Conservation (phyloP, 2,113 vertebrate genomes). For the Lanius ludovicianus region DNA sequence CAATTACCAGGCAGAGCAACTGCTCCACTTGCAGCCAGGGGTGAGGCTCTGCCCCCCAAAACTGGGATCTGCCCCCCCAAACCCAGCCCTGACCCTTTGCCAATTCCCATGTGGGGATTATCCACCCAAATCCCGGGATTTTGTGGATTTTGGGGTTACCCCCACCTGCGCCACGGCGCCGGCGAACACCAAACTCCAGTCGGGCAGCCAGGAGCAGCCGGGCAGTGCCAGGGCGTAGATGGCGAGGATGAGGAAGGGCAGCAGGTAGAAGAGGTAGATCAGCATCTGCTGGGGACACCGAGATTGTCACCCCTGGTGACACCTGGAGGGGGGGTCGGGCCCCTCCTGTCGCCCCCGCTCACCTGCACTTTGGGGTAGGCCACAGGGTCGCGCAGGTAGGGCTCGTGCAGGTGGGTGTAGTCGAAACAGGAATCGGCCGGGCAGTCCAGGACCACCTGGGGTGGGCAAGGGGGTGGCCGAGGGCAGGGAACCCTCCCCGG, state of each 20-base stretch:
- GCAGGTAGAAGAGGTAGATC: slow-evolving; percentile 82
- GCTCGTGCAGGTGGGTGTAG: slow-evolving; percentile 86
- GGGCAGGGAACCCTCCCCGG: rapidly evolving
- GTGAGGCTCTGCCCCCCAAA: rapidly evolving
- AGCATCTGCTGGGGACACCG: slow-evolving; percentile 76
- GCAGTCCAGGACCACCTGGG: slow-evolving; percentile 86
- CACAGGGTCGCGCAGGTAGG: slow-evolving; percentile 87
- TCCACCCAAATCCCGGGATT: background rate
- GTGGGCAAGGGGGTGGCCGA: rapidly evolving
- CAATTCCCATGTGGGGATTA: background rate
- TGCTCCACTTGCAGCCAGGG: background rate
- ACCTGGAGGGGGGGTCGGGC: background rate
- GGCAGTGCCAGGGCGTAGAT: slow-evolving; percentile 81
- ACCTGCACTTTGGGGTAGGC: slow-evolving; percentile 91
- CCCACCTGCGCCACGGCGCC: slow-evolving; percentile 87
- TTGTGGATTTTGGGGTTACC: background rate
- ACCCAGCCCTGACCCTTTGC: background rate
- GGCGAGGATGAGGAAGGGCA: slow-evolving; percentile 81
- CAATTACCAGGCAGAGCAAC: background rate
- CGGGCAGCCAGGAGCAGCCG: slow-evolving; percentile 87
- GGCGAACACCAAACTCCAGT: slow-evolving; percentile 83
- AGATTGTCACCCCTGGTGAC: rapidly evolving
- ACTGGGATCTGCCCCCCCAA: too few relatives aligned
- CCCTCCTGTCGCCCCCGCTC: background rate
- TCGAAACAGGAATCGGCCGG: slow-evolving; percentile 80